Evolutionary conservation across 2,113 vertebrate species (phyloP), one percentile per base, ranked within the genome.

Genomic region (Dolichallabes microphthalmus): DNA sequence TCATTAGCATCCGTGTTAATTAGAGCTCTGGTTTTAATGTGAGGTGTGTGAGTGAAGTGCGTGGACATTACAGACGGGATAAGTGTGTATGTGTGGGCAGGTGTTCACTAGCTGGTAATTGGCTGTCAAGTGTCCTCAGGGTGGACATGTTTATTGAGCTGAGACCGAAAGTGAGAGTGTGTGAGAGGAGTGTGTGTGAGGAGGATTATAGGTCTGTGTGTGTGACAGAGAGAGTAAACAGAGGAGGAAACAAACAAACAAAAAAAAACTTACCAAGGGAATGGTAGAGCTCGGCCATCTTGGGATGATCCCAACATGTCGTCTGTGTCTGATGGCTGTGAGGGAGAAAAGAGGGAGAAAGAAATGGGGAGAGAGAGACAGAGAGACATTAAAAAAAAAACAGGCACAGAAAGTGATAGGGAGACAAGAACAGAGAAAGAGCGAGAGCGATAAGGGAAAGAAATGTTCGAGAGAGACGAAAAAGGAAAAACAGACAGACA

Each of bases 241-340:
- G 79, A 25, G 39, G 15, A 14, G 7, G 2, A 22, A 60, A 32
- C 22, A 52, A 39, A 73, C 50, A 52, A n/a, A 73, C 22, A n/a
- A 20, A n/a, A 74, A 4, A 39, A 64, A 17, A 22, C 87, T 45
- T 89, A 97, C 96, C 95, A 66, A 97, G 91, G 19, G 95, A 96
- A 25, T 96, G 95, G 88, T 96, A 97, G 19, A 97, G 95, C 76
- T 96, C 95, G 0, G 94, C 95, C 96, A 96, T 96, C 92, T 96
- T 96, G 20, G 96, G 96, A 88, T 97, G 96, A 91, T 97, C 96
- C 96, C 96, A 97, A 83, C 94, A 96, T 50, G 96, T 97, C 7
- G 95, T 96, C 87, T 96, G 96, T 30, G 95, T 96, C 88, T 96
- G 93, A 89, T 97, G 96, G 88, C 96, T 97, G 27, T 35, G 57